Evolutionary conservation across 2,113 vertebrate genomes (phyloP).

Genomic region (Caloenas nicobarica): DNA sequence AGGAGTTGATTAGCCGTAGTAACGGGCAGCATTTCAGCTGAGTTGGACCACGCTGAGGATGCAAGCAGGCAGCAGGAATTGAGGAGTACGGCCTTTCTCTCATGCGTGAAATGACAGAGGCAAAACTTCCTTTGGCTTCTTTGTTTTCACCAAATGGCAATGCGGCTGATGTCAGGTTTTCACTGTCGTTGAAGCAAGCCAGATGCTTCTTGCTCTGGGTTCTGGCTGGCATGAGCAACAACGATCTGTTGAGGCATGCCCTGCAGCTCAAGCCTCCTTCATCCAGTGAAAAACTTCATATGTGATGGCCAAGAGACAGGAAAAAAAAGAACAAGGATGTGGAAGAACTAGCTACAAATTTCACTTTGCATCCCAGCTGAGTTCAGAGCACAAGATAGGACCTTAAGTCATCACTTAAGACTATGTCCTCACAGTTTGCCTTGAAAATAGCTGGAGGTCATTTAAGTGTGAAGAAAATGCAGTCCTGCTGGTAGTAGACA

Average conservation of each 20-base stretch:
- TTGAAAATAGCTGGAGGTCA: background rate
- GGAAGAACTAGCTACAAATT: background rate
- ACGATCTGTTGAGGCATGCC: background rate
- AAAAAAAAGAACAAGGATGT: background rate
- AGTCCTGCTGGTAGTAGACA: background rate
- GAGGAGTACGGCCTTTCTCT: background rate
- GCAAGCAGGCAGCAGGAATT: background rate
- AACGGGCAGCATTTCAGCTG: background rate
- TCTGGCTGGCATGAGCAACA: background rate
- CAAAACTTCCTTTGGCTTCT: background rate
- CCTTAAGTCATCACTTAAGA: background rate
- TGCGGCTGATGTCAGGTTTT: background rate
- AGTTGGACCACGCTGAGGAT: background rate
- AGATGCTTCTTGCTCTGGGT: background rate
- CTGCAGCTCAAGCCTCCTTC: background rate
- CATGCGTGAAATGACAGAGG: background rate
- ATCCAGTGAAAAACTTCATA: background rate
- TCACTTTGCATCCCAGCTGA: background rate
- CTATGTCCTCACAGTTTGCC: background rate
- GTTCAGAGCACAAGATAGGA: background rate
- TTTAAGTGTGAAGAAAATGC: background rate
- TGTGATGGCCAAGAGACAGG: background rate
- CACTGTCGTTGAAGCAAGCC: background rate
- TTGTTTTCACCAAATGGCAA: background rate
- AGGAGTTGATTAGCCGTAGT: background rate